Base-by-base conservation (phyloP, 2,113 vertebrate genomes). In the Mesoclemmys tuberculata region DNA sequence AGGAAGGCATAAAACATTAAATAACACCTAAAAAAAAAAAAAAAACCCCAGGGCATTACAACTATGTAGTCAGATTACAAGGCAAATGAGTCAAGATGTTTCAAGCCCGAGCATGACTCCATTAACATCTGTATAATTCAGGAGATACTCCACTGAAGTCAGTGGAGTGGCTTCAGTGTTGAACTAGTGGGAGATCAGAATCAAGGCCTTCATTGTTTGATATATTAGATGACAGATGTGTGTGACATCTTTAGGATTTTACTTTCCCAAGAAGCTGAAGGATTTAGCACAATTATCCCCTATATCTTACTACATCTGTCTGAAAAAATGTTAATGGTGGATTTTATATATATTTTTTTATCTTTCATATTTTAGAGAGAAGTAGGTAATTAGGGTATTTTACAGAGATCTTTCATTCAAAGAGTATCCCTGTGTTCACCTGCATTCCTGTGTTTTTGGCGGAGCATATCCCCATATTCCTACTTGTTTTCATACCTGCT, bases 61-160 rank as follows among this genome's bases (percentile, higher is more conserved):
- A 81, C 64, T 38, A 0, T 85, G 8, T 95, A 92, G 94, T 95
- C 85, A 96, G 96, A 92, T 95, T 96, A 93, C 85, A 84, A 89
- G 5, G 81, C 84, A 80, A 85, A 44, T 85, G 92, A 96, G 89
- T 95, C 95, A 97, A 56, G 83, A 92, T 95, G 81, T 91, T 68
- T 90, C 87, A 95, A 95, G 49, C 24, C 87, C 16, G 68, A 91
- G 81, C 84, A 44, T 90, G 95, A 96, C 80, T 83, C 87, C 35
- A 4, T 90, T 93, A 6, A 94, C 96, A 92, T 93, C 93, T 88
- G 54, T 79, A 54, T 90, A 96, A 91, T 83, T 90, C 44, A 6
- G 82, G 54, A 68, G 54, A 51, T 84, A 48, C 56, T 88, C 85
- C 54, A 64, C n/a, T 93, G 74, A 4, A 56, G 41, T 26, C 74